These are phyloP conservation scores for Neolamprologus fasciatus DNA, from an alignment of 2,113 vertebrate species.

Conservation along the genomic window DNA sequence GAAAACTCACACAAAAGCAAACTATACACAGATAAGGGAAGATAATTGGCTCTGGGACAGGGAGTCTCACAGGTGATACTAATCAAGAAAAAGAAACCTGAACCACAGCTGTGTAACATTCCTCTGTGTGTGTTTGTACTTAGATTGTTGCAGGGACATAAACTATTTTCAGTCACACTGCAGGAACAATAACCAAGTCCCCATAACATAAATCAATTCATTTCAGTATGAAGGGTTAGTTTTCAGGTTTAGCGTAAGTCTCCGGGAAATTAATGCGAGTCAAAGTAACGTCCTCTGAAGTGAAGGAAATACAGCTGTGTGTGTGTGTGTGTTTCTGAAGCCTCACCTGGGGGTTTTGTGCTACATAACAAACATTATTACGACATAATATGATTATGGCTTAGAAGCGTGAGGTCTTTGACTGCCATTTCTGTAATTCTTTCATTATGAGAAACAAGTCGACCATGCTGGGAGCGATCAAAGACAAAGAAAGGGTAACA, in stretches of 20 bases:
- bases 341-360: slow-evolving; percentile 14
- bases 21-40: slow-evolving; percentile 44
- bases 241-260: neutral
- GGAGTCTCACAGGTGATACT: slow-evolving; percentile 51
- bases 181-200: neutral
- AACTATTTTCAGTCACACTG: neutral
- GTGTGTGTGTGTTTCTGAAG: neutral
- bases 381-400: neutral
- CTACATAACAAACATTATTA: slow-evolving; percentile 45
- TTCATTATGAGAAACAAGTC: slow-evolving; percentile 30
- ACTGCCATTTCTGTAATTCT: slow-evolving; percentile 6
- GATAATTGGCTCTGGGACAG: slow-evolving; percentile 54
- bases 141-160: neutral
- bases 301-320: neutral
- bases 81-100: slow-evolving; percentile 38
- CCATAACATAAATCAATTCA: neutral
- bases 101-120: slow-evolving; percentile 7
- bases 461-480: neutral
- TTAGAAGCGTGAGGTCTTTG: slow-evolving; percentile 5
- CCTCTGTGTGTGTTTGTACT: neutral
- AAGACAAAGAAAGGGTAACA: neutral
- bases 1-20: neutral
- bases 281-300: neutral
- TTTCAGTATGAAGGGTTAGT: neutral
- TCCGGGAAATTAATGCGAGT: neutral